Conservation (phyloP, 2,113 vertebrate species). For the Pelodiscus sinensis region DNA sequence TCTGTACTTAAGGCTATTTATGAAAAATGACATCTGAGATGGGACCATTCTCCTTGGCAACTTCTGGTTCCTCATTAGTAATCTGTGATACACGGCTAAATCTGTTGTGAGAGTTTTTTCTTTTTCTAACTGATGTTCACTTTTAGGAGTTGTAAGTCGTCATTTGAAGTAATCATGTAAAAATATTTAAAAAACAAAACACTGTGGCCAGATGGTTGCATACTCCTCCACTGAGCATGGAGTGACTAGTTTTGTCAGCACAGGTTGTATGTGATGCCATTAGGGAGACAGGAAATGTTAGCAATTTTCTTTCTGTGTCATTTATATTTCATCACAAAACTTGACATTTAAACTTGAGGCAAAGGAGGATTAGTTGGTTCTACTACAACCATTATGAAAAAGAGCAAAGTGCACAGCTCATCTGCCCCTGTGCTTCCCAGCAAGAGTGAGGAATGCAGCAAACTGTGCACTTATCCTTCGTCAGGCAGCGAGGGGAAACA, state of each 20-base stretch:
- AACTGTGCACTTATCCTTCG: no score
- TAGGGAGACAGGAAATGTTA: not conserved
- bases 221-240: not conserved
- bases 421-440: no score
- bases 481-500: no score
- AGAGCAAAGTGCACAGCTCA: not conserved
- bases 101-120: not conserved
- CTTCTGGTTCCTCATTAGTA: not conserved
- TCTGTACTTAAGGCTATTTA: not conserved
- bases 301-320: not conserved
- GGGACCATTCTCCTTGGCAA: not conserved
- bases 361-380: not conserved
- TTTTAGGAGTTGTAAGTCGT: not conserved
- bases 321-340: not conserved
- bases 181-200: not conserved
- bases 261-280: not conserved
- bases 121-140: not conserved
- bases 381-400: not conserved
- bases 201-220: rapidly evolving
- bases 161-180: not conserved
- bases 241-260: not conserved
- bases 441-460: no score
- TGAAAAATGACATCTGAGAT: not conserved
- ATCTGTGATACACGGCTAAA: not conserved
- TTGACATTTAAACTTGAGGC: not conserved